phyloP scores from a whole-genome alignment of 2,113 vertebrate genomes.

The Dissostichus mawsoni region DNA sequence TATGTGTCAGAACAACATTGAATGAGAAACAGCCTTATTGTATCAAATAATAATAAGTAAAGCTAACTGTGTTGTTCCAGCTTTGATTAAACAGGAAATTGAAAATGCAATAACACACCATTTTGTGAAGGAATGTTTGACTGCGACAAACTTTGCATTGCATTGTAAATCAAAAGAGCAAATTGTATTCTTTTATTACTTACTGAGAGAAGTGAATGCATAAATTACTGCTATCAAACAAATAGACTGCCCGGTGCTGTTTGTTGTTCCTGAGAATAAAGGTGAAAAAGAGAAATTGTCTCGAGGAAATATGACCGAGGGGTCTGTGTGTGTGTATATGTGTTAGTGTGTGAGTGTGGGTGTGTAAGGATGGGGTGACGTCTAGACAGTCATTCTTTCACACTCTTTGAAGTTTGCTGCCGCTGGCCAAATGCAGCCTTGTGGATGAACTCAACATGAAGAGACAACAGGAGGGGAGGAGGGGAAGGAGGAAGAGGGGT shows the following conservation, averaged over 20 bases:
- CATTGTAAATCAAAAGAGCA: neutral
- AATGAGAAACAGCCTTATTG: too few relatives aligned
- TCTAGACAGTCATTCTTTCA: conserved; percentile 76
- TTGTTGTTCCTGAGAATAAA: conserved; percentile 8
- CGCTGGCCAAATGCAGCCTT: conserved; percentile 47
- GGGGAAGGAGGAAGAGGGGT: neutral
- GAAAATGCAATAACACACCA: neutral
- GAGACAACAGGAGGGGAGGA: conserved; percentile 16
- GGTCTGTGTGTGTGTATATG: conserved; percentile 10
- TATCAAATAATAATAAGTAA: too few relatives aligned
- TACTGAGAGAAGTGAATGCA: neutral
- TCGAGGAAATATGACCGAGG: neutral
- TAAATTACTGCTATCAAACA: conserved; percentile 1
- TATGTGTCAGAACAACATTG: too few relatives aligned
- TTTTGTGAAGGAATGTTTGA: neutral
- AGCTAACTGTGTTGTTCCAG: neutral
- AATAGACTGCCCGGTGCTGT: neutral
- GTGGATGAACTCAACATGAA: conserved; percentile 37
- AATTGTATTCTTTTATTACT: neutral
- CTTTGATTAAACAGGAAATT: neutral
- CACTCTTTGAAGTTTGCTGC: conserved; percentile 64
- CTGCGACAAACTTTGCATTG: neutral
- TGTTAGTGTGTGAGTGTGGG: neutral
- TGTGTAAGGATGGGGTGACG: conserved; percentile 15
- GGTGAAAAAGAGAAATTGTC: conserved; percentile 3